Evolutionary conservation across 2,113 vertebrate species (phyloP).

Genomic region (Hippocampus barbouri): DNA sequence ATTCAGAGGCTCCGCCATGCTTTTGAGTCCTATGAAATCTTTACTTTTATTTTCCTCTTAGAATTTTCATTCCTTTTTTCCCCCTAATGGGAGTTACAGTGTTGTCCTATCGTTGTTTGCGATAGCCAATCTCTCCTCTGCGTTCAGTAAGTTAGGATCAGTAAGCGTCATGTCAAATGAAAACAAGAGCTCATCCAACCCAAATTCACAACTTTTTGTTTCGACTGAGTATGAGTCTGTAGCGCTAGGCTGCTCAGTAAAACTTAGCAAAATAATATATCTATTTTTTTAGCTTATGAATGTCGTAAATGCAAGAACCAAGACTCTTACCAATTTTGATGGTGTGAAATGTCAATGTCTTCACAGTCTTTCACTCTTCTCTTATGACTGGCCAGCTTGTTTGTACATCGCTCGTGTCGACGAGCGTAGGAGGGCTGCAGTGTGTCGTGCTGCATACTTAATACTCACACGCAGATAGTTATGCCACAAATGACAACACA

Average conservation of each 20-base stretch:
- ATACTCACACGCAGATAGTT: conserved; percentile 29
- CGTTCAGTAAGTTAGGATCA: background rate
- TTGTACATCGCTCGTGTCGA: conserved; percentile 31
- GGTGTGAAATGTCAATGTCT: conserved; percentile 17
- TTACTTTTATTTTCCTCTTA: background rate
- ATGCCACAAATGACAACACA: conserved; percentile 44
- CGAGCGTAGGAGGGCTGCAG: conserved; percentile 51
- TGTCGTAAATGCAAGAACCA: background rate
- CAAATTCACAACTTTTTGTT: background rate
- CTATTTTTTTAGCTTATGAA: background rate
- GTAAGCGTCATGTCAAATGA: background rate
- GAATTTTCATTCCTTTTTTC: background rate
- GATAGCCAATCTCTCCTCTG: background rate
- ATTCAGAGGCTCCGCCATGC: too few species aligned
- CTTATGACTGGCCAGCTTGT: conserved; percentile 52
- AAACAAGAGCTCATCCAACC: background rate
- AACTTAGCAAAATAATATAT: background rate
- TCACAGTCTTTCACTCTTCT: conserved; percentile 18
- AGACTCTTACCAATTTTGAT: conserved; percentile 10
- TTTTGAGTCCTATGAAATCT: background rate
- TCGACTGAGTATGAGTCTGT: background rate
- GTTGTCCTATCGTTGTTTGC: background rate
- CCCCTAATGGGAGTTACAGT: background rate
- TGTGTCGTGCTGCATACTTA: conserved; percentile 49
- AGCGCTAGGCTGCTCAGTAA: background rate